Percentiles rank a stretch among this genome's conserved stretches.
These are phyloP conservation scores for Zapus hudsonius DNA, from an alignment of 2,113 vertebrate species.

Conservation along the genomic window DNA sequence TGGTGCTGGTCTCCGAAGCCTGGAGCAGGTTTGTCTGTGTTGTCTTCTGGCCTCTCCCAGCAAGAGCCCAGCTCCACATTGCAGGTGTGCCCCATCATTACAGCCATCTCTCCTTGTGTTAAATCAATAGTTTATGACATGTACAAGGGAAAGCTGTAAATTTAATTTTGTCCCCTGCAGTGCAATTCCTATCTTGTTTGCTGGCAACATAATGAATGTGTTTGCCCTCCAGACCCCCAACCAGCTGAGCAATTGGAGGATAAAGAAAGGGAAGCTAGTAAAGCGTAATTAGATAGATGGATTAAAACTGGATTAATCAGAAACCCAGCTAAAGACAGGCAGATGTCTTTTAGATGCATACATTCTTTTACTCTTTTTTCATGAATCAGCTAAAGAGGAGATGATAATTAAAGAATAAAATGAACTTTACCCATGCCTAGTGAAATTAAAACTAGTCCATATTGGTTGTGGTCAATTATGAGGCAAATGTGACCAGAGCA, in stretches of 20 bases:
- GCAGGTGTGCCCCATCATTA: slow-evolving; percentile 70
- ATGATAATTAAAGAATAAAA: slow-evolving; percentile 62
- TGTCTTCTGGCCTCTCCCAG: slow-evolving; percentile 46
- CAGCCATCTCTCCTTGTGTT: slow-evolving; percentile 81
- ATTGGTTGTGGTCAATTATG: slow-evolving; percentile 25
- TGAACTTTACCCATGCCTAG: slow-evolving; percentile 52
- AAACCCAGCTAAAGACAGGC: slow-evolving; percentile 77
- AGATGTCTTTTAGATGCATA: slow-evolving; percentile 49
- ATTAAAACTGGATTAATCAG: slow-evolving; percentile 85
- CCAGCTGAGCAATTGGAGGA: slow-evolving; percentile 85
- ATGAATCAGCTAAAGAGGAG: slow-evolving; percentile 34
- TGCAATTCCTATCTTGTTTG: slow-evolving; percentile 86
- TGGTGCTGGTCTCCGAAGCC: not conserved
- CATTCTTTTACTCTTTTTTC: not conserved
- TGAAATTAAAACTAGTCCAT: slow-evolving; percentile 43
- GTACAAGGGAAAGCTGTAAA: slow-evolving; percentile 88
- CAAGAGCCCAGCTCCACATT: slow-evolving; percentile 46
- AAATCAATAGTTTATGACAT: slow-evolving; percentile 90
- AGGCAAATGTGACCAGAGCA: slow-evolving; percentile 4
- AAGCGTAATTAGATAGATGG: slow-evolving; percentile 83
- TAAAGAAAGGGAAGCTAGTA: slow-evolving; percentile 85
- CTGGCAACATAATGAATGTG: slow-evolving; percentile 87
- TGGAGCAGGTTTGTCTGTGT: not conserved
- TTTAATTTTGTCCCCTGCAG: slow-evolving; percentile 89
- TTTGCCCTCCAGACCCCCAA: slow-evolving; percentile 86